These are phyloP conservation scores for Sorex maritimensis DNA, from an alignment of 2,797 vertebrate species.

Conservation along the genomic window DNA sequence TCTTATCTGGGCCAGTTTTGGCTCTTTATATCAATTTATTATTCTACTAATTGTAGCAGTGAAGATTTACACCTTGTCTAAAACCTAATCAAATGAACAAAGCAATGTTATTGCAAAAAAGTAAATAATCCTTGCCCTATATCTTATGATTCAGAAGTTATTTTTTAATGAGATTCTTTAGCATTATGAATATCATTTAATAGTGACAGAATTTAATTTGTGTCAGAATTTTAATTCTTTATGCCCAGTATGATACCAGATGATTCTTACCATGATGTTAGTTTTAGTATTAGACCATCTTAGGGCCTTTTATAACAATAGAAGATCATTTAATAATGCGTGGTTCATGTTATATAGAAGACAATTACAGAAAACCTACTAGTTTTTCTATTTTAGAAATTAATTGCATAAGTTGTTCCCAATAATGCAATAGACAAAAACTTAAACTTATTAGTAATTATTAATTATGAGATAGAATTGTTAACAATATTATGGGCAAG, in stretches of 20 bases:
- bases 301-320: constrained; percentile 84
- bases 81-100: constrained; percentile 80
- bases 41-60: constrained; percentile 77
- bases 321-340: constrained; percentile 87
- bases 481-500: constrained; percentile 81
- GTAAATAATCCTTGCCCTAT: constrained; percentile 58
- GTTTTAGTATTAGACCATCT: constrained; percentile 81
- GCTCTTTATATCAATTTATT: constrained; percentile 70
- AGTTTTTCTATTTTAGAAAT: constrained; percentile 91
- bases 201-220: constrained; percentile 80
- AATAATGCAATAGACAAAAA: constrained; percentile 89
- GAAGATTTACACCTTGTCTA: constrained; percentile 60
- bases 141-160: constrained; percentile 65
- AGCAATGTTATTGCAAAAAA: constrained; percentile 81
- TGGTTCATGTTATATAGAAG: constrained; percentile 88
- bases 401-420: constrained; percentile 92
- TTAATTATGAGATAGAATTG: constrained; percentile 91
- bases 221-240: constrained; percentile 73
- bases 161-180: constrained; percentile 81
- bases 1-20: not conserved
- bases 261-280: constrained; percentile 74
- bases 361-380: constrained; percentile 91
- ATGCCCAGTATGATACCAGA: constrained; percentile 52
- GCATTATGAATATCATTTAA: constrained; percentile 64
- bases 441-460: constrained; percentile 91